Percentiles rank a stretch among this genome's conserved stretches.
phyloP scores from a whole-genome alignment of 2,888 invertebrate genomes.

The Eumacrocentrus americanus region DNA sequence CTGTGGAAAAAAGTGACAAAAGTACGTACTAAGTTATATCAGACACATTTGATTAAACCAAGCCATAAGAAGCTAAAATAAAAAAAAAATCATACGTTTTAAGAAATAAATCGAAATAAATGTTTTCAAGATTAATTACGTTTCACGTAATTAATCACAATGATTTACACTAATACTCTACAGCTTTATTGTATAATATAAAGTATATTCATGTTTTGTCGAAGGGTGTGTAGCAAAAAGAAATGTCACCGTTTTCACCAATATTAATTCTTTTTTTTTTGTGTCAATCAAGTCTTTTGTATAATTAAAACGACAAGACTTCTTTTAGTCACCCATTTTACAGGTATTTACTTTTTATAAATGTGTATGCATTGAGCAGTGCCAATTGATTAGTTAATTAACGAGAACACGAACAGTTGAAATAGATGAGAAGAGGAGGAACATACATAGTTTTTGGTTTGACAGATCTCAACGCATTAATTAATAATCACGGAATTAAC shows the following conservation, averaged over 20 bases:
- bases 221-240: slow-evolving; percentile 39
- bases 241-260: slow-evolving; percentile 37
- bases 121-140: slow-evolving; percentile 37
- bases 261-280: neutral
- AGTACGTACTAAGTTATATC: slow-evolving; percentile 39
- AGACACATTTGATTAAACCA: slow-evolving; percentile 36
- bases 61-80: slow-evolving; percentile 48
- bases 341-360: slow-evolving; percentile 28
- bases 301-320: slow-evolving; percentile 35
- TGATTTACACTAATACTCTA: slow-evolving; percentile 44
- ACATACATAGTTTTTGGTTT: slow-evolving; percentile 43
- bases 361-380: slow-evolving; percentile 38
- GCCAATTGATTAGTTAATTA: slow-evolving; percentile 39
- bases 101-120: slow-evolving; percentile 33
- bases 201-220: slow-evolving; percentile 32
- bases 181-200: slow-evolving; percentile 38
- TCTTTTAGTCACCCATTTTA: slow-evolving; percentile 40
- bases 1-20: slow-evolving; percentile 35
- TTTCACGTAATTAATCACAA: slow-evolving; percentile 39
- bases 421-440: slow-evolving; percentile 40
- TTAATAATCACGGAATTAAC: slow-evolving; percentile 39
- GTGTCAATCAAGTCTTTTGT: slow-evolving; percentile 1
- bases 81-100: slow-evolving; percentile 36
- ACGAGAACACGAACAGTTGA: slow-evolving; percentile 39
- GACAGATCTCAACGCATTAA: slow-evolving; percentile 41